Evolutionary conservation across 2,888 invertebrate genomes (phyloP), one percentile per base, ranked within the genome.

Genomic region (Fragum sueziense): DNA sequence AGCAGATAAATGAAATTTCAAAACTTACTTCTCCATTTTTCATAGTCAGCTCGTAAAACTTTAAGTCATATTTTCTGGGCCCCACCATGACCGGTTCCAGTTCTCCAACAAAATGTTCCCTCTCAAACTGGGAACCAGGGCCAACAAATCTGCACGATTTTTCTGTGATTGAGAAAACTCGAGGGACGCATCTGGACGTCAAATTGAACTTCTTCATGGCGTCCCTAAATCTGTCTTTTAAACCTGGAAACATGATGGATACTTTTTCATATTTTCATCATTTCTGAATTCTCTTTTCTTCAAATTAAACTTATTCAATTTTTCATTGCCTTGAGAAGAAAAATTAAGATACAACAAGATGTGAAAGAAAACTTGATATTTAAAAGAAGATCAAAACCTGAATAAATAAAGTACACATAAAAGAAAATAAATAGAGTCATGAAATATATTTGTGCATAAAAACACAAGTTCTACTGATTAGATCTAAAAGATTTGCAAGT

Each of bases 11-110:
- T n/a, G n/a, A n/a, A n/a, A n/a, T n/a, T n/a, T n/a, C n/a, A n/a
- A n/a, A n/a, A n/a, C 51, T 51, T 73, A 82, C 82, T 71, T 82
- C 11, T 54, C 82, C 82, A 70, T 71, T 69, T 61, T 37, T 61
- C 65, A 79, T 68, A 0, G 76, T 77, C 4, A 82, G 59, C 41
- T 62, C 31, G 34, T 79, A 82, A 4, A 82, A 27, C 47, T 82
- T 76, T 22, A 82, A 51, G 69, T 59, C 74, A 51, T 76, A 82
- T 57, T 79, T 74, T 27, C 82, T 65, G 34, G 71, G 61, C 1
- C 82, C 79, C 20, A 73, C 17, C 6, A 70, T 72, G 14, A 76
- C 73, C 22, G 82, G 79, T 79, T 82, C 79, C 47, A 82, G 22
- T 22, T 73, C 27, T 0, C 82, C 82, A 22, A 82, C 22, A 59